Evolutionary conservation across 2,797 vertebrate genomes (phyloP).

Genomic region (Epinephelus coioides): DNA sequence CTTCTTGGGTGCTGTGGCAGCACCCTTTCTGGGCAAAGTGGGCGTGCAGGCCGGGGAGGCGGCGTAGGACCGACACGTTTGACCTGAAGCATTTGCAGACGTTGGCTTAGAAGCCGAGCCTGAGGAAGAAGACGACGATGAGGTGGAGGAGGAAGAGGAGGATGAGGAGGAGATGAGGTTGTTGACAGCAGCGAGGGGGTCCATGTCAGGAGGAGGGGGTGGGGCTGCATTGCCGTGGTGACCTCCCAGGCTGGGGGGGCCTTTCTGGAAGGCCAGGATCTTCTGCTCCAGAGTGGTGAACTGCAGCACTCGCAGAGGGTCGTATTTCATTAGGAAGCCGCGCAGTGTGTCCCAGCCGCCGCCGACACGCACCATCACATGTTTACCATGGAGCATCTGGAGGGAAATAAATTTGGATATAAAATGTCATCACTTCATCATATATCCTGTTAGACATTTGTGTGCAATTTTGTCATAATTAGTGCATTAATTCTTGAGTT

Average conservation of each 20-base stretch:
- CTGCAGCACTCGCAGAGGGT: constrained; percentile 94
- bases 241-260: constrained; percentile 80
- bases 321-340: constrained; percentile 95
- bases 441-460: no score
- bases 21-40: constrained; percentile 81
- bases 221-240: constrained; percentile 70
- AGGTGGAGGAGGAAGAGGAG: constrained; percentile 68
- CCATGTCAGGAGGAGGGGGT: constrained; percentile 89
- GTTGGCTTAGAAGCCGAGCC: constrained; percentile 45
- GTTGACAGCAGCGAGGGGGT: constrained; percentile 91
- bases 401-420: neutral
- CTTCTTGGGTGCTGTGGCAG: constrained; percentile 87
- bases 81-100: constrained; percentile 45
- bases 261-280: constrained; percentile 96
- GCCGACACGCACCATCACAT: constrained; percentile 99
- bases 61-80: constrained; percentile 64
- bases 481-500: no score
- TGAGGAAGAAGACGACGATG: constrained; percentile 61
- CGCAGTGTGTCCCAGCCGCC: constrained; percentile 99
- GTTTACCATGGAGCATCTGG: constrained; percentile 98
- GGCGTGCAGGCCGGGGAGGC: constrained; percentile 81
- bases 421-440: no score
- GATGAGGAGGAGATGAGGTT: constrained; percentile 75
- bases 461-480: no score
- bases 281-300: constrained; percentile 98